A percentile compares a stretch with the other conserved stretches of the same genome.
Evolutionary conservation across 2,113 vertebrate species (phyloP).

Genomic region (Acrocephalus arundinaceus): DNA sequence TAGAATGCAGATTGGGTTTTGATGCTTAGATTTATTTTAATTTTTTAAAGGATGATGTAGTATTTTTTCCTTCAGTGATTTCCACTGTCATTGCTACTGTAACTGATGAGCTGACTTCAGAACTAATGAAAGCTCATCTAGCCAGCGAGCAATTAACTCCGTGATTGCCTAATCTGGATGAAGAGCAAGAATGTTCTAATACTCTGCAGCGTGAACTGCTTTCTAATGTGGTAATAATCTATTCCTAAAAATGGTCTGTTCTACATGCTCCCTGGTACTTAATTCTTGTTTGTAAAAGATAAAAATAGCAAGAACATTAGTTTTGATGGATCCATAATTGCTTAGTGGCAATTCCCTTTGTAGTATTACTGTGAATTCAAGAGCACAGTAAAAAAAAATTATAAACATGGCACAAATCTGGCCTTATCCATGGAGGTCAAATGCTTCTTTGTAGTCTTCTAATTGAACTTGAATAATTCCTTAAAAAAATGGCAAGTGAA

Average conservation of each 20-base stretch:
- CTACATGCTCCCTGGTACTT: background rate
- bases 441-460: background rate
- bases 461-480: background rate
- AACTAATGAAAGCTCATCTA: background rate
- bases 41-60: background rate
- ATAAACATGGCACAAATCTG: background rate
- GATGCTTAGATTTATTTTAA: background rate
- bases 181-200: background rate
- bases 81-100: background rate
- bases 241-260: background rate
- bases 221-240: background rate
- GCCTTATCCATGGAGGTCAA: background rate
- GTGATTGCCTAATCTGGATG: background rate
- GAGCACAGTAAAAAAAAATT: background rate
- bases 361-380: background rate
- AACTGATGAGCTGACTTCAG: background rate
- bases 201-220: background rate
- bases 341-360: background rate
- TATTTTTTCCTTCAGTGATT: background rate
- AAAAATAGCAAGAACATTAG: background rate
- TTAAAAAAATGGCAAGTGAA: background rate
- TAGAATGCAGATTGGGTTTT: background rate
- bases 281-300: background rate
- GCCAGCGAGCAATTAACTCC: background rate
- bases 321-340: background rate